These are phyloP conservation scores for Pao palembangensis DNA, from an alignment of 2,113 vertebrate genomes.

Conservation along the genomic window DNA sequence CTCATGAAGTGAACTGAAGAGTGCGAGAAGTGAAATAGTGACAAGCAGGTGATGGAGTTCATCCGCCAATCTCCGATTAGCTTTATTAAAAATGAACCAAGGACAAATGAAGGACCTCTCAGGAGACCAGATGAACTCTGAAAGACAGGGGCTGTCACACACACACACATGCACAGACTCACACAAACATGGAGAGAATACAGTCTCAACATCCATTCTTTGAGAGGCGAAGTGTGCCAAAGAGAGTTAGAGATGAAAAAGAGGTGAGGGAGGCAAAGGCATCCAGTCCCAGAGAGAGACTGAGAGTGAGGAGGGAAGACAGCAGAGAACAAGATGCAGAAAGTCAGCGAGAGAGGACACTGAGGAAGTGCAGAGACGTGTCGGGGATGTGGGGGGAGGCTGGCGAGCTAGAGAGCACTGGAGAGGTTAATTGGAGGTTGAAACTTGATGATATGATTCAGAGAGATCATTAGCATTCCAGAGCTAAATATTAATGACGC, in stretches of 20 bases:
- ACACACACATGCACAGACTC: conserved; percentile 4
- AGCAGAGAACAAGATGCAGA: conserved; percentile 21
- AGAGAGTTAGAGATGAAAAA: conserved; percentile 65
- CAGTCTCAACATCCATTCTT: conserved; percentile 47
- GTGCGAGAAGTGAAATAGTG: conserved; percentile 58
- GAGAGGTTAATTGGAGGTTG: conserved; percentile 75
- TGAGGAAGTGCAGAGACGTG: background rate
- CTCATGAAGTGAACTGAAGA: conserved; percentile 25
- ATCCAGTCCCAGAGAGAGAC: conserved; percentile 55
- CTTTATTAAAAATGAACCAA: conserved; percentile 74
- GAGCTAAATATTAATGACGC: conserved; percentile 74
- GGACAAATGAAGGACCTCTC: conserved; percentile 65
- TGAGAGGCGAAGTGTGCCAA: conserved; percentile 59
- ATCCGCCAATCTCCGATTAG: conserved; percentile 62
- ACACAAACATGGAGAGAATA: conserved; percentile 14
- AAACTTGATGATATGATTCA: conserved; percentile 68
- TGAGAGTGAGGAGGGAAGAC: conserved; percentile 34
- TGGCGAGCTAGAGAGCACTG: conserved; percentile 23
- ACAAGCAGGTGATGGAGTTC: conserved; percentile 64
- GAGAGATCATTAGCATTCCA: conserved; percentile 69
- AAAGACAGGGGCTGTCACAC: conserved; percentile 42
- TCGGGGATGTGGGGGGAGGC: background rate
- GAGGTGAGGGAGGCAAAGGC: conserved; percentile 62
- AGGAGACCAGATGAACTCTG: conserved; percentile 52
- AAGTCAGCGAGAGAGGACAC: conserved; percentile 2